Base-by-base conservation (phyloP, 2,888 invertebrate species). In the Exocentrus adspersus region DNA sequence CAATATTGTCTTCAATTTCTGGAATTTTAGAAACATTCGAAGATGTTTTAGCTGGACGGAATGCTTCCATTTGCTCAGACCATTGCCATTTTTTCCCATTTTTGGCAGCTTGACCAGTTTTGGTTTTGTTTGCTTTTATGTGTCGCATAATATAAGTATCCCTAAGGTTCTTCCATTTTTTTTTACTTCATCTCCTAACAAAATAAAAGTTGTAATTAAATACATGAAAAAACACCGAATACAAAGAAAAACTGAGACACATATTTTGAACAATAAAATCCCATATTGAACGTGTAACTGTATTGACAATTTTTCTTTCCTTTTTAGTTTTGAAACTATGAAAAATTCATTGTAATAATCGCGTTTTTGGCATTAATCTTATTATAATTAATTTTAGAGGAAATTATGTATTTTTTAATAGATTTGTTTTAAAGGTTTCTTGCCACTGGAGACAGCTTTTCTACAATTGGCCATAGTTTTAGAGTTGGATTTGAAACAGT, bases 401-500 rank as follows among this genome's bases (percentile, higher is more conserved):
- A n/a, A n/a, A n/a, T n/a, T n/a, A n/a, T n/a, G n/a, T n/a, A n/a
- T n/a, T n/a, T n/a, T n/a, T n/a, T n/a, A n/a, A n/a, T n/a, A n/a
- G n/a, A n/a, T n/a, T n/a, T 45, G 2, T 45, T 45, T 62, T 65
- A 14, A 14, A 62, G 65, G 24, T 59, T 21, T 65, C 43, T 58
- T 19, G 59, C 62, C n/a, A 54, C 64, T 20, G 64, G 64, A 17
- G 65, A 62, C 48, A 53, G 45, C 37, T 68, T 52, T 46, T 62
- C 48, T 60, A 69, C 57, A 54, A 67, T 69, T 12, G 63, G 63
- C 12, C 64, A 45, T 21, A 62, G 24, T 42, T 70, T 60, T 53
- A 37, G 58, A 20, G 21, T 70, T 54, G 63, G 67, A 21, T 52
- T 56, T 30, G 24, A 45, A 37, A 60, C 80, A 77, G 58, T 79